Conservation (phyloP, 2,113 vertebrate genomes). For the Oreochromis niloticus region DNA sequence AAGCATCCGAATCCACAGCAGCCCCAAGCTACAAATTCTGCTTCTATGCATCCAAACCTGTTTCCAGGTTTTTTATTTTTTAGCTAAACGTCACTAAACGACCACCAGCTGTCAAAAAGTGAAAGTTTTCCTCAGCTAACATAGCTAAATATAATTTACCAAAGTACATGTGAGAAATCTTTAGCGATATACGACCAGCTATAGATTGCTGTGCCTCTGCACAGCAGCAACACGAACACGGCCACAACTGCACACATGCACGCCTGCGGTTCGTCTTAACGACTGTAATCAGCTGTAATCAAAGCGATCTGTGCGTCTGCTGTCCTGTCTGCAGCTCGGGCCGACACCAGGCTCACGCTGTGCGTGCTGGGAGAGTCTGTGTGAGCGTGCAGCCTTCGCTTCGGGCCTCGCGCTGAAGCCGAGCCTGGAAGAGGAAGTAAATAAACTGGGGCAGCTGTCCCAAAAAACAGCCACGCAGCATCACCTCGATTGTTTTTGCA, state of each 20-base stretch:
- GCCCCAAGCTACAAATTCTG: not conserved
- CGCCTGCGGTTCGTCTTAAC: not conserved
- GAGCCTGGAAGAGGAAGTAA: not conserved
- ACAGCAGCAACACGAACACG: not conserved
- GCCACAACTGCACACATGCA: not conserved
- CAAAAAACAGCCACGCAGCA: not conserved
- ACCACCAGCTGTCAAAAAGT: not conserved
- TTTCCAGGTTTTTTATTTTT: not conserved
- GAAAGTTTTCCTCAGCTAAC: not conserved
- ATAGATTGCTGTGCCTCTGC: not conserved
- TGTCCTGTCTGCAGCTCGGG: not conserved
- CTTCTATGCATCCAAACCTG: not conserved
- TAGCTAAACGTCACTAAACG: not conserved
- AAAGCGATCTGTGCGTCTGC: constrained; percentile 1
- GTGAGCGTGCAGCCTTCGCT: not conserved
- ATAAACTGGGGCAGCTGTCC: not conserved
- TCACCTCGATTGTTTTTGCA: not conserved
- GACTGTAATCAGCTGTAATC: constrained; percentile 10
- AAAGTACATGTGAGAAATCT: not conserved
- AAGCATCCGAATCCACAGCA: not conserved
- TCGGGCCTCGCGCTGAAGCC: not conserved
- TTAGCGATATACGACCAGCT: not conserved
- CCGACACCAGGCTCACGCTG: not conserved
- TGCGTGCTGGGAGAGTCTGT: not conserved
- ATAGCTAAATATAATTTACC: not conserved